Percentiles rank a stretch among this genome's conserved stretches.
These are phyloP conservation scores for Eugnorisma glareosa DNA, from an alignment of 2,888 invertebrate genomes.

Conservation along the genomic window DNA sequence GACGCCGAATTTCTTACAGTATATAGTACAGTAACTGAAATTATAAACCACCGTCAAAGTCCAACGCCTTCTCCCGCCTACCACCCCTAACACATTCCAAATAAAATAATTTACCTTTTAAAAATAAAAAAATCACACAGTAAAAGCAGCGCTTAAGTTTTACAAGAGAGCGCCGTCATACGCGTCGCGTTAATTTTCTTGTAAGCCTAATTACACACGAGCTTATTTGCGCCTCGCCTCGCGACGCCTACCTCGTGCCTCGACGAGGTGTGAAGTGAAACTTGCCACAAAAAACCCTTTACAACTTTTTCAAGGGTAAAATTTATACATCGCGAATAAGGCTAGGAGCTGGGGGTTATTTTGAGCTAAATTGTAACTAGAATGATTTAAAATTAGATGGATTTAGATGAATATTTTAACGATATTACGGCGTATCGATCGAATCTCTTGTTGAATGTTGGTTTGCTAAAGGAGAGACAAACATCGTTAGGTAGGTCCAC, in stretches of 20 bases:
- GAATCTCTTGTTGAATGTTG: slow-evolving; percentile 3
- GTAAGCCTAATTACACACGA: slow-evolving; percentile 86
- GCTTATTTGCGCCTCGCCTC: slow-evolving; percentile 77
- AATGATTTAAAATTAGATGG: slow-evolving; percentile 15
- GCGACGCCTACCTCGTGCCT: slow-evolving; percentile 45
- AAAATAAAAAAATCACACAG: slow-evolving; percentile 36
- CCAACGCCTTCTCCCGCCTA: not conserved
- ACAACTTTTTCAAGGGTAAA: slow-evolving; percentile 80
- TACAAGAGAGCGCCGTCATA: slow-evolving; percentile 48
- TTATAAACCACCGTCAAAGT: not conserved
- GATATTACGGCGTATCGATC: not conserved
- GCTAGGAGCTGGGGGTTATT: slow-evolving; percentile 35
- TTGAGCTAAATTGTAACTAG: slow-evolving; percentile 4
- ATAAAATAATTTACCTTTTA: slow-evolving; percentile 53
- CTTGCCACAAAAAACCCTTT: slow-evolving; percentile 74
- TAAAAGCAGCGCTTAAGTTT: slow-evolving; percentile 48
- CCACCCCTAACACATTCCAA: slow-evolving; percentile 1
- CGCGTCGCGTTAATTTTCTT: slow-evolving; percentile 79
- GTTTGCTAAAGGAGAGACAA: not conserved
- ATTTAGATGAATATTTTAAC: not conserved
- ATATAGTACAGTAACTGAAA: not conserved
- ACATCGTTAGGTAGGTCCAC: slow-evolving; percentile 2
- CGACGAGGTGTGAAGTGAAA: slow-evolving; percentile 77
- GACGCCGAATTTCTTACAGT: not conserved
- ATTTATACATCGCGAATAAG: slow-evolving; percentile 70